Evolutionary conservation across 2,113 vertebrate species (phyloP).

Genomic region (Tetrax tetrax): DNA sequence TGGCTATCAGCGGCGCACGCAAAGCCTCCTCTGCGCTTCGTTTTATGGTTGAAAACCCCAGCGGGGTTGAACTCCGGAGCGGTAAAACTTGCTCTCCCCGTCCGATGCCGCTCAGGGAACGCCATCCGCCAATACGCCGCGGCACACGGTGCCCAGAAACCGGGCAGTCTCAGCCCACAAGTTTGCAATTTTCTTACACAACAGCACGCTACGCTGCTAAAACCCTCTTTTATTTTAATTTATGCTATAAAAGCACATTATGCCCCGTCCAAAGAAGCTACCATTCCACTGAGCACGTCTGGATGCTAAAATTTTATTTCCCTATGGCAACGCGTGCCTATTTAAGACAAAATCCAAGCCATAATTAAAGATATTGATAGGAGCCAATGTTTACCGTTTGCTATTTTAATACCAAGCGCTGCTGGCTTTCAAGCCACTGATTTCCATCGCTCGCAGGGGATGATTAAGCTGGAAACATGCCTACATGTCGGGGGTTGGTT

Average conservation of each 20-base stretch:
- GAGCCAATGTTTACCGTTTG: conserved; percentile 11
- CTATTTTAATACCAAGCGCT: conserved; percentile 42
- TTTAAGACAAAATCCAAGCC: conserved; percentile 34
- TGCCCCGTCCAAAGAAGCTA: not conserved
- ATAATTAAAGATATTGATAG: conserved; percentile 52
- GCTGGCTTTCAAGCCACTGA: conserved; percentile 1
- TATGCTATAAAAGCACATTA: not conserved
- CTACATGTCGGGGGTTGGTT: not conserved
- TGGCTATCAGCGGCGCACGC: not conserved
- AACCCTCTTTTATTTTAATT: conserved; percentile 3
- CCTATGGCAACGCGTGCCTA: not conserved
- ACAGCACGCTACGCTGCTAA: not conserved
- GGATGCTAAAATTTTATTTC: conserved; percentile 22
- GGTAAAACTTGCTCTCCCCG: not conserved
- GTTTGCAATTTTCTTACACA: not conserved
- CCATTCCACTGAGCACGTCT: not conserved
- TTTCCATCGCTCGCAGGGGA: conserved; percentile 1
- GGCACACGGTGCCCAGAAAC: not conserved
- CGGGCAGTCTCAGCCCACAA: not conserved
- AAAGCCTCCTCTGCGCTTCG: not conserved
- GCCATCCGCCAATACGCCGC: accelerated
- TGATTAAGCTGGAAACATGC: conserved; percentile 17
- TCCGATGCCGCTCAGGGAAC: not conserved
- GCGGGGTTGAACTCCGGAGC: not conserved
- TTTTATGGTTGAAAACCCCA: not conserved